Conservation (phyloP, 2,888 invertebrate genomes). For the Notodonta ziczac region DNA sequence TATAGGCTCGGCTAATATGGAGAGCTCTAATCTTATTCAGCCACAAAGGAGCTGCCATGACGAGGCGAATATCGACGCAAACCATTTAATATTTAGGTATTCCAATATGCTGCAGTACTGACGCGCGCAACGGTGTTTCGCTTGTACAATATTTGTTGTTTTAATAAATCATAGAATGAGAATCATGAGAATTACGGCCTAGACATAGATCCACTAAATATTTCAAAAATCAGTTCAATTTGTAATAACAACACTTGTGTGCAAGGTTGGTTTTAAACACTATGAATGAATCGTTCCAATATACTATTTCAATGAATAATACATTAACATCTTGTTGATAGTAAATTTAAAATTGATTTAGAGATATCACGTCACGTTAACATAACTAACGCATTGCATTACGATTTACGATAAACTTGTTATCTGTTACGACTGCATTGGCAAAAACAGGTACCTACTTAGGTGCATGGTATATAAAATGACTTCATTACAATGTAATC, state of each 20-base stretch:
- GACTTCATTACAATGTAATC: conserved; percentile 17
- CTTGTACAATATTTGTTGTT: conserved; percentile 6
- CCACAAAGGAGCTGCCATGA: conserved; percentile 81
- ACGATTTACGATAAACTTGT: conserved; percentile 12
- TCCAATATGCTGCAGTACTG: conserved; percentile 68
- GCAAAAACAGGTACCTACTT: conserved; percentile 9
- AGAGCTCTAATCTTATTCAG: conserved; percentile 73
- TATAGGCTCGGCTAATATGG: conserved; percentile 72
- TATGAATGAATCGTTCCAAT: background rate
- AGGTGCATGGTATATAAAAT: conserved; percentile 27
- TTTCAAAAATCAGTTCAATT: too few species aligned
- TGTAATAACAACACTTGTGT: too few species aligned
- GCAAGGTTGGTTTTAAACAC: too few species aligned
- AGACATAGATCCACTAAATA: too few species aligned
- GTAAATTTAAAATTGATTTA: background rate
- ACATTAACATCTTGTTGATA: conserved; percentile 2
- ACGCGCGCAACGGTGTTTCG: conserved; percentile 37
- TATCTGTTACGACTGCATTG: conserved; percentile 12
- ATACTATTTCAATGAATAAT: background rate
- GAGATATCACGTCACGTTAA: background rate
- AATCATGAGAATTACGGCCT: background rate
- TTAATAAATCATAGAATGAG: background rate
- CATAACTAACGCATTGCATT: conserved; percentile 12
- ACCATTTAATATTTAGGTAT: conserved; percentile 83
- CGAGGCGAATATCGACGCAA: conserved; percentile 74